Conservation (phyloP, 2,113 vertebrate species). For the Nettapus auritus region DNA sequence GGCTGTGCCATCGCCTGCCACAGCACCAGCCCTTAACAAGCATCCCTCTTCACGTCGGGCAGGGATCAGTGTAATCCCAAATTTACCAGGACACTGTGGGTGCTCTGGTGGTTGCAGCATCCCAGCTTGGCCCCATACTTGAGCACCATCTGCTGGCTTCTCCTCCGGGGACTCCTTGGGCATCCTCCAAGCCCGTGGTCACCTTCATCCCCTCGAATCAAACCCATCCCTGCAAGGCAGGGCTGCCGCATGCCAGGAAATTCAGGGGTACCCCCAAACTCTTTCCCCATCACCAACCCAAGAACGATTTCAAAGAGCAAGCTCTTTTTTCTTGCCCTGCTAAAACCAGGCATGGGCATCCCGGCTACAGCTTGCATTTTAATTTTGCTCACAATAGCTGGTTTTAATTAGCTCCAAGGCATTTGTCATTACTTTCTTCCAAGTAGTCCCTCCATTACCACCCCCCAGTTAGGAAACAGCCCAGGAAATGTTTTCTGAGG, state of each 20-base stretch:
- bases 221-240: neutral
- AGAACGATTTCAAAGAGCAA: too few species aligned
- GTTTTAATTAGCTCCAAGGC: neutral
- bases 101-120: neutral
- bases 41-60: neutral
- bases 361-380: neutral
- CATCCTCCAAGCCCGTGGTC: neutral
- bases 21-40: too few species aligned
- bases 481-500: neutral
- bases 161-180: neutral
- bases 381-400: neutral
- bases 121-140: neutral
- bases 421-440: neutral
- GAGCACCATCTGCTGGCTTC: slow-evolving; percentile 54
- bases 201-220: neutral
- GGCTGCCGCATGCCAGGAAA: neutral
- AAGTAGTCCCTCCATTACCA: neutral
- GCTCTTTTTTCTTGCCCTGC: neutral
- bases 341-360: neutral
- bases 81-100: neutral
- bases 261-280: neutral
- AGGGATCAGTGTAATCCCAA: neutral
- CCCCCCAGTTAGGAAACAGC: neutral
- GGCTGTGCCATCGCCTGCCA: too few species aligned
- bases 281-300: neutral